Conservation (phyloP, 2,888 invertebrate genomes). For the Xanthia togata region DNA sequence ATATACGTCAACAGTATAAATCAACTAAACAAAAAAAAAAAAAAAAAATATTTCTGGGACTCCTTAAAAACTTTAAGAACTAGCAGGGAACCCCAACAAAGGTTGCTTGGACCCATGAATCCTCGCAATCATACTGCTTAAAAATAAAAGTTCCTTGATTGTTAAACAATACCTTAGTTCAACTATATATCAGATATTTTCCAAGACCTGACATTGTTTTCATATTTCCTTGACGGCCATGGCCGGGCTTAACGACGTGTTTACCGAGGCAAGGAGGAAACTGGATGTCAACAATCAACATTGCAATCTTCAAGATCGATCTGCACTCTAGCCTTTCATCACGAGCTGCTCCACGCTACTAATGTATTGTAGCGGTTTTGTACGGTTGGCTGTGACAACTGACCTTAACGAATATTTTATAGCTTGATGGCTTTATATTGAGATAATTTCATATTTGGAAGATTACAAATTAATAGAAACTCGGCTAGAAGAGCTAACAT, state of each 20-base stretch:
- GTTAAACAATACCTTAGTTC: not conserved
- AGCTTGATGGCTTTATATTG: not conserved
- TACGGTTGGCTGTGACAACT: not conserved
- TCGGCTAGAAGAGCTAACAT: too few relatives aligned
- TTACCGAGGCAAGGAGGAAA: slow-evolving; percentile 25
- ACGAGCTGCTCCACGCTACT: not conserved
- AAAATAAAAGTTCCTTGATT: not conserved
- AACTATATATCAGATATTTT: slow-evolving; percentile 2
- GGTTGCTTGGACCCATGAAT: not conserved
- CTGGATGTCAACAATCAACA: slow-evolving; percentile 22
- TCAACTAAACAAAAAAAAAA: too few relatives aligned
- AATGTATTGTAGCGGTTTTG: not conserved
- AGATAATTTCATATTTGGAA: not conserved
- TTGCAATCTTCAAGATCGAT: slow-evolving; percentile 34
- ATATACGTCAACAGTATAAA: not conserved
- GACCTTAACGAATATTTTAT: not conserved
- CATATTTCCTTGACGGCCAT: slow-evolving; percentile 26
- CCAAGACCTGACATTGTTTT: slow-evolving; percentile 26
- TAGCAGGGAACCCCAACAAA: not conserved
- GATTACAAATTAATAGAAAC: too few relatives aligned
- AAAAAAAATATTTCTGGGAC: not conserved
- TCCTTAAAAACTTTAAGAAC: not conserved
- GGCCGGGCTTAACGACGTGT: slow-evolving; percentile 27
- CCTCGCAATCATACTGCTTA: not conserved
- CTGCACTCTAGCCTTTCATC: slow-evolving; percentile 1